phyloP scores from a whole-genome alignment of 1,140 invertebrate genomes.

The Procambarus virginalis region DNA sequence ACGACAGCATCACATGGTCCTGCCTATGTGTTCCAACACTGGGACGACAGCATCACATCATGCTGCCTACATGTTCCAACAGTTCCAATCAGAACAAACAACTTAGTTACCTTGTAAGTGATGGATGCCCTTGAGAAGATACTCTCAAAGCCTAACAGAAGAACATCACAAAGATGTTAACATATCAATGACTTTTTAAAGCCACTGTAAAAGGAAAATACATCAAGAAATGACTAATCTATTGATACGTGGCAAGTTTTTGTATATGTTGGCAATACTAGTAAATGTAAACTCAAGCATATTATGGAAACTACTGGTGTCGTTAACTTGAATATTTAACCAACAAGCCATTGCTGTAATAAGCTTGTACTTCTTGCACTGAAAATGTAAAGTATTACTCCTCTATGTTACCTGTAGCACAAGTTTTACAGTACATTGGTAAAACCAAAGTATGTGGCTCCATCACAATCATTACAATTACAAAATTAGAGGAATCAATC shows the following conservation, averaged over 20 bases:
- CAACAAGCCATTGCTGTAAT: background rate
- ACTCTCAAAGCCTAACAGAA: background rate
- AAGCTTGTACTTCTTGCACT: background rate
- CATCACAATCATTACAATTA: background rate
- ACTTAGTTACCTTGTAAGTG: background rate
- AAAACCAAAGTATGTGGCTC: slow-evolving; percentile 8
- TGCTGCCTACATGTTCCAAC: too few species aligned
- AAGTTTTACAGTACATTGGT: background rate
- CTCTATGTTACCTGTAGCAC: background rate
- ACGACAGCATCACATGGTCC: background rate
- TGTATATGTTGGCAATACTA: slow-evolving; percentile 3
- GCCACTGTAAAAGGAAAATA: slow-evolving; percentile 27
- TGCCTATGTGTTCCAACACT: background rate
- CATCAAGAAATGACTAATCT: slow-evolving; percentile 40
- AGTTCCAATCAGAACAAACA: background rate
- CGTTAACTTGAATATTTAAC: background rate
- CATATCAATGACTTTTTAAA: slow-evolving; percentile 40
- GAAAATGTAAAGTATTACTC: background rate
- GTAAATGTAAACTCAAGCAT: slow-evolving; percentile 10
- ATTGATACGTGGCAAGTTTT: slow-evolving; percentile 4
- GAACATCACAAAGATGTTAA: slow-evolving; percentile 33
- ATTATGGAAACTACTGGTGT: background rate
- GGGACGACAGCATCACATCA: too few species aligned
- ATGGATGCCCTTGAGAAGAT: slow-evolving; percentile 3
- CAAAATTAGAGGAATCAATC: background rate